Conservation (phyloP, 2,113 vertebrate species). For the Phaethornis superciliosus region DNA sequence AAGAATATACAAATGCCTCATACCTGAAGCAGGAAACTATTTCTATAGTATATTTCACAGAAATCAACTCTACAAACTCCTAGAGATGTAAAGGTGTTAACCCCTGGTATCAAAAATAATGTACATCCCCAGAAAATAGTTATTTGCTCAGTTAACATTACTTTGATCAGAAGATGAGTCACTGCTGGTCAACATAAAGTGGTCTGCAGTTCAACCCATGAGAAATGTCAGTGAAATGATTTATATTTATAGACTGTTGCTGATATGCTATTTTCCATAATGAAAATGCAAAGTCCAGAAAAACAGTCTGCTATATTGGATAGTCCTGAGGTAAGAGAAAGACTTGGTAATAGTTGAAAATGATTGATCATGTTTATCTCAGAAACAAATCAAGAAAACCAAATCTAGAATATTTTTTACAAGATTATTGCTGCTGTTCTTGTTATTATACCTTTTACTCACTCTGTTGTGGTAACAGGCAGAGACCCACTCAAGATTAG, state of each 20-base stretch:
- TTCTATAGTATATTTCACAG: not conserved
- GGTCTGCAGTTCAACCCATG: not conserved
- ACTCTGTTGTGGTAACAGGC: not conserved
- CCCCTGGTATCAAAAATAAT: not conserved
- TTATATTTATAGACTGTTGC: not conserved
- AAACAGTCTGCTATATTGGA: not conserved
- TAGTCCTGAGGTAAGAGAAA: not conserved
- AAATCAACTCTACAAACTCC: not conserved
- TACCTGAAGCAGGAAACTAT: not conserved
- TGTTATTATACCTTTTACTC: not conserved
- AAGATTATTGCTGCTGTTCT: not conserved
- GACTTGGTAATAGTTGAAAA: not conserved
- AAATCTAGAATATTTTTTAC: not conserved
- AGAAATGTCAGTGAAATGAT: conserved; percentile 40
- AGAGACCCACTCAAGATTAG: not conserved
- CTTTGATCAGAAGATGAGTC: not conserved
- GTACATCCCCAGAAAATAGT: not conserved
- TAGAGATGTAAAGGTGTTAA: not conserved
- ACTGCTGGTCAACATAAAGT: not conserved
- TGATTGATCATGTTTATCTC: not conserved
- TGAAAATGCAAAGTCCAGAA: not conserved
- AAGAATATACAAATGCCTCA: not conserved
- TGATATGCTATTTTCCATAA: not conserved
- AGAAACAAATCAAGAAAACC: not conserved
- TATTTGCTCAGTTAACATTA: not conserved